Evolutionary conservation across 2,113 vertebrate species (phyloP), one percentile per base, ranked within the genome.

Genomic region (Microtus oregoni): DNA sequence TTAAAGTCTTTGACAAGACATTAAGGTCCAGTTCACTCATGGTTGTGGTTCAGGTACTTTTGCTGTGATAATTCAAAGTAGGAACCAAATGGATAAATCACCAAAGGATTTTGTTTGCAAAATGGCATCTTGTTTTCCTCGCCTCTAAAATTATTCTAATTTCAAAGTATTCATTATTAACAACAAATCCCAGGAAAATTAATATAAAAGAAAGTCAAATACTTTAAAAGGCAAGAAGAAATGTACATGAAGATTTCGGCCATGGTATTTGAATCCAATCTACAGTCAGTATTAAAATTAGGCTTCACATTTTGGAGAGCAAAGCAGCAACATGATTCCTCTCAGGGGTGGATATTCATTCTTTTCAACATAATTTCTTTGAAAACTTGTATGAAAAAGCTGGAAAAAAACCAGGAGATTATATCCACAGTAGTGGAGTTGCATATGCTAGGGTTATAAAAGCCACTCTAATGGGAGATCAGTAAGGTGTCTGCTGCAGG

Each of bases 41-140:
- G 97, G 6, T 5, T 28, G 78, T 96, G 86, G 44, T 47, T 90
- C 65, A 96, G 86, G 44, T 94, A 92, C 91, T 97, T 58, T 67
- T 95, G 83, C 55, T 92, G 96, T 94, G 95, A 96, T 88, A 97
- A 82, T 26, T 79, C 68, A 79, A 91, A 96, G 76, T 91, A 75
- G 81, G 50, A 94, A 89, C n/a, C 96, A 98, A 97, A 91, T 1
- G 26, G 12, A 90, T 97, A 98, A 97, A 98, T 97, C 86, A 97
- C 24, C 55, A 50, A 94, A 92, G 7, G 65, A 96, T 96, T 98
- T 95, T 96, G 68, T 94, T 96, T 96, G 61, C 92, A 97, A 96
- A 79, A 87, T 2, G 1, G 75, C 24, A 30, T 32, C 50, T 93
- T 97, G 5, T 95, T 98, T 98, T 97, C 79, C 76, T 98, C 97